These are phyloP conservation scores for Gymnorhina tibicen DNA, from an alignment of 2,113 vertebrate genomes.

Conservation along the genomic window DNA sequence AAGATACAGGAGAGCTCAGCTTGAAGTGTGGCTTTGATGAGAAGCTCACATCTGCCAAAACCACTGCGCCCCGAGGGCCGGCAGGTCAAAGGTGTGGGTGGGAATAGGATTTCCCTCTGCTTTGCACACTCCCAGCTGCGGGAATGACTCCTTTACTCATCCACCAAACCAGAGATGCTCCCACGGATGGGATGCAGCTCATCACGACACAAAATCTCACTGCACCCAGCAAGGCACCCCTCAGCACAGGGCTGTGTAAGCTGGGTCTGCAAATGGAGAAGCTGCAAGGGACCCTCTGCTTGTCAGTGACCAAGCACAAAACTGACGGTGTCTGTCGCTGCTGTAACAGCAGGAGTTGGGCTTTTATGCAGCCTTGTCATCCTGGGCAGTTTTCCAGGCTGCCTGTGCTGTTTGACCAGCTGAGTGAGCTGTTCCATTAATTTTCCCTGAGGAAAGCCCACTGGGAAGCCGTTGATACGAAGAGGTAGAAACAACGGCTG, in stretches of 20 bases:
- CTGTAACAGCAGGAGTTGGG: not conserved
- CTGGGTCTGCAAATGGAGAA: rapidly evolving
- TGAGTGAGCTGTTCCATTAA: not conserved
- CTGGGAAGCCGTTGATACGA: not conserved
- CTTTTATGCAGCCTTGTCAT: not conserved
- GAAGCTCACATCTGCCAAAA: not conserved
- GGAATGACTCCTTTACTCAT: not conserved
- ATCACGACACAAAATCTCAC: not conserved
- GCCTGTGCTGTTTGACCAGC: not conserved
- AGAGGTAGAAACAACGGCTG: not conserved
- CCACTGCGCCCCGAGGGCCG: not conserved
- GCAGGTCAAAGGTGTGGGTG: not conserved
- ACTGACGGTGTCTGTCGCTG: rapidly evolving
- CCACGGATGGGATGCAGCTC: rapidly evolving
- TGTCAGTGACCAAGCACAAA: not conserved
- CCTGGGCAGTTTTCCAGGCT: not conserved
- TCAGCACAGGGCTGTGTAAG: not conserved
- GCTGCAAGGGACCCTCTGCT: not conserved
- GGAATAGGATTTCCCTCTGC: not conserved
- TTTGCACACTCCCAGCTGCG: not conserved
- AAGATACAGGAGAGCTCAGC: not conserved
- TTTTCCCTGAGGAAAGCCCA: not conserved
- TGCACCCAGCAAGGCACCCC: not conserved
- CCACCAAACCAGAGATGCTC: not conserved
- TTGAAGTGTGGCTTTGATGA: not conserved